Base-by-base conservation (phyloP, 2,797 vertebrate genomes). In the Oreochromis grahami region DNA sequence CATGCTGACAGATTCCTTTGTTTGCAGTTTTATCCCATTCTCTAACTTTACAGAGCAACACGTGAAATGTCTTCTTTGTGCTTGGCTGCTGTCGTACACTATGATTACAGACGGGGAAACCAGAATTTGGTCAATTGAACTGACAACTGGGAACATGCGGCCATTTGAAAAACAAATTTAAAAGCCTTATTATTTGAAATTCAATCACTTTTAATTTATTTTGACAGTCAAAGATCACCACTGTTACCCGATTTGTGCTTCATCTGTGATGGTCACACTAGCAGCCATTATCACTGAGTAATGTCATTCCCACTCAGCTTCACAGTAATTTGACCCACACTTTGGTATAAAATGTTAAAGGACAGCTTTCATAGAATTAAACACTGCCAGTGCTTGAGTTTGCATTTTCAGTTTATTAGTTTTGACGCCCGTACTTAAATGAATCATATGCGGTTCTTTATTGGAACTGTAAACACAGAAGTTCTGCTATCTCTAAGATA, bases 1-100 rank as follows among this genome's bases (percentile, higher is more conserved):
- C 78, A 90, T 87, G 52, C 76, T 58, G 52, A 87, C 58, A 84
- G 17, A 86, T 55, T n/a, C 78, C 13, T 85, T 80, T 83, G 38
- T 81, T 68, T 79, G 56, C 36, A 58, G 19, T 43, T 43, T 36
- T 53, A 41, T 58, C 11, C 60, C 70, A 84, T 24, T 85, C 43
- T 38, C 34, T 83, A 14, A 72, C 34, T 70, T 70, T 77, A 81
- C 58, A 82, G 77, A 83, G 48, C 78, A 84, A 79, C 89, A 43
- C 60, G 48, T 70, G 65, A 45, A 70, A 26, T 50, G 45, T 50
- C 70, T 74, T 34, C 70, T 74, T 51, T 74, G 26, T 34, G 11
- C 70, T 51, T 12, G 21, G 38, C 21, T 45, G 41, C 70, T 53
- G 52, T 53, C 11, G 3, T 24, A 12, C 21, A 24, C 52, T 32